These are phyloP conservation scores for Sminthurides aquaticus DNA, from an alignment of 2,888 invertebrate genomes.

Conservation along the genomic window DNA sequence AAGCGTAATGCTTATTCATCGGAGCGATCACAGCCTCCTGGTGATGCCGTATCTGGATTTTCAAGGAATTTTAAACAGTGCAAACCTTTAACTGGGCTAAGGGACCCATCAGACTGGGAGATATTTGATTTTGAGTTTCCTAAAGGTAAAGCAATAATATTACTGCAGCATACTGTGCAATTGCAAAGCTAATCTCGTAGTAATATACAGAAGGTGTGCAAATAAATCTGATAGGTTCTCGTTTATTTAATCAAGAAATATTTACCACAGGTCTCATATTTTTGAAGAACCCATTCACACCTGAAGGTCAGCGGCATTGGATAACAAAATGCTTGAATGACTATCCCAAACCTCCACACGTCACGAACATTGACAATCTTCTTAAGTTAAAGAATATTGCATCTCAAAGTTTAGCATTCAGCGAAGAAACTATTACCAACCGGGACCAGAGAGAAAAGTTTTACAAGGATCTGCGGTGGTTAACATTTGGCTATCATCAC, in stretches of 20 bases:
- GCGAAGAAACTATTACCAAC: neutral
- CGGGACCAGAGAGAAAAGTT: constrained; percentile 20
- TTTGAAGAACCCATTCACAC: constrained; percentile 75
- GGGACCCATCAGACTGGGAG: constrained; percentile 55
- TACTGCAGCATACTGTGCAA: no score
- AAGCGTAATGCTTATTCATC: no score
- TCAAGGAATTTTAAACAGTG: neutral
- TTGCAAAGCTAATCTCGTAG: no score
- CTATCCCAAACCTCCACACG: constrained; percentile 65
- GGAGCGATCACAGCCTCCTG: no score
- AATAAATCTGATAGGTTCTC: no score
- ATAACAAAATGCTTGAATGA: constrained; percentile 66
- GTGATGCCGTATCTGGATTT: no score
- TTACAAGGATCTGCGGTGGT: constrained; percentile 69
- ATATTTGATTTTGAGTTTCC: constrained; percentile 56
- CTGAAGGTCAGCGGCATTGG: constrained; percentile 73
- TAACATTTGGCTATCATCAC: constrained; percentile 94
- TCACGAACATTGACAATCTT: constrained; percentile 58
- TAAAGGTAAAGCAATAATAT: constrained; percentile 50
- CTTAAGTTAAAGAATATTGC: constrained; percentile 10
- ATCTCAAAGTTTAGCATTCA: neutral
- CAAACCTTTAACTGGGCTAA: constrained; percentile 48
- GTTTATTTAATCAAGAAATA: no score
- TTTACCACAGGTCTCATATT: constrained; percentile 67
- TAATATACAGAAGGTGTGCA: no score